Base-by-base conservation (phyloP, 2,888 invertebrate species). In the Augiades crinisus region DNA sequence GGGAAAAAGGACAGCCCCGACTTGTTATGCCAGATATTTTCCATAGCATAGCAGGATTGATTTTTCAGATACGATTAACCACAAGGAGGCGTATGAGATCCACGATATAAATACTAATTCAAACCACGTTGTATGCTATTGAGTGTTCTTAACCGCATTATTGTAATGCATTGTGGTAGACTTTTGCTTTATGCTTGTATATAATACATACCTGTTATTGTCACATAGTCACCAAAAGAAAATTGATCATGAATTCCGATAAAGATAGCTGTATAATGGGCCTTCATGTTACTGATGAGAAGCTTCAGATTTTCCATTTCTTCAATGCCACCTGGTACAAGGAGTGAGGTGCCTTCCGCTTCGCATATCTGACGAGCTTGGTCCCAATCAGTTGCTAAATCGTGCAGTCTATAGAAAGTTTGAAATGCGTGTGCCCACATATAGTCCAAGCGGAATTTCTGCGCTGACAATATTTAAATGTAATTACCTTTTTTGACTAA, bases 231-330 rank as follows among this genome's bases (percentile, higher is more conserved):
- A 33, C 76, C 77, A 17, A 60, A 60, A 22, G 76, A 68, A 53
- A 68, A 77, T 55, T 67, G 68, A 47, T 76, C 73, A 51, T 78
- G 76, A 41, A 78, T 55, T 34, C 77, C 77, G 31, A 78, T 60
- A 53, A 70, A 77, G 45, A 78, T 63, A 4, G 67, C 76, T 2
- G 71, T 70, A 45, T 72, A 75, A 53, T 73, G 66, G 0, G 75
- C 68, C 57, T 71, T 76, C 75, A 78, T 76, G 31, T 76, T 78
- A 41, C 75, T 74, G 57, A 76, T 67, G 0, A 77, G 67, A 5
- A 76, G 45, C 57, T 78, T 78, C 2, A 75, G 60, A 52, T 72
- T 76, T 55, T 78, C 77, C 59, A 77, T 62, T 59, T 78, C 77
- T 7, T 72, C 67, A 22, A 78, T 56, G 37, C 64, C 65, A 10